A percentile compares a stretch with the other conserved stretches of the same genome.
Evolutionary conservation across 2,888 invertebrate genomes (phyloP).

Genomic region (Scaptomyza reducta): DNA sequence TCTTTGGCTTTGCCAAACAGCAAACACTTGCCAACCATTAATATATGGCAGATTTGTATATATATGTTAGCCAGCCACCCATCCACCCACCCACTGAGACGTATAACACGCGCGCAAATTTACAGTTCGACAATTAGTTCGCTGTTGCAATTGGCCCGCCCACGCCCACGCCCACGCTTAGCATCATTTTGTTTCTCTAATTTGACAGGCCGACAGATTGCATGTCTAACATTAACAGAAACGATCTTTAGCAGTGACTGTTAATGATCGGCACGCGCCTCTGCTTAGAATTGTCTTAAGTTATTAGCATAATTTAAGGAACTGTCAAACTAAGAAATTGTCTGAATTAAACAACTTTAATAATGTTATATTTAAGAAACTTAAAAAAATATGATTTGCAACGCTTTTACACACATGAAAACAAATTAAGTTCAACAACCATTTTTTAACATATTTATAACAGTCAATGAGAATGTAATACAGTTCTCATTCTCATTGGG

Average conservation of each 20-base stretch:
- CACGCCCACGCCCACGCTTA: slow-evolving; percentile 11
- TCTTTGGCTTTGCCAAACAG: slow-evolving; percentile 20
- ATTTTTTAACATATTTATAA: neutral
- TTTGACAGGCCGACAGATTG: slow-evolving; percentile 3
- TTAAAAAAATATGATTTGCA: too few species aligned
- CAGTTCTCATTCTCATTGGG: too few species aligned
- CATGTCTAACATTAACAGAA: slow-evolving; percentile 12
- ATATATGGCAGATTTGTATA: slow-evolving; percentile 11
- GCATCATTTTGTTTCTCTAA: neutral
- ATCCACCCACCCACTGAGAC: slow-evolving; percentile 17
- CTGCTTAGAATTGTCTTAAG: neutral
- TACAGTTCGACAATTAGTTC: slow-evolving; percentile 64
- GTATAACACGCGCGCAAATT: slow-evolving; percentile 55
- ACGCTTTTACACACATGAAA: too few species aligned
- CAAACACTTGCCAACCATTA: slow-evolving; percentile 43
- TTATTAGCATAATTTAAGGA: too few species aligned
- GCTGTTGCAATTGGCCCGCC: slow-evolving; percentile 30
- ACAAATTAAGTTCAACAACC: neutral
- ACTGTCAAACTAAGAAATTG: too few species aligned
- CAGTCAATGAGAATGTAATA: too few species aligned
- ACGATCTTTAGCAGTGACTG: slow-evolving; percentile 11
- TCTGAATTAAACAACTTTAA: too few species aligned
- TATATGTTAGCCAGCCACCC: slow-evolving; percentile 5
- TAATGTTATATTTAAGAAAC: too few species aligned
- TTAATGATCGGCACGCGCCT: slow-evolving; percentile 44